Evolutionary conservation across 2,888 invertebrate genomes (phyloP), one percentile per base, ranked within the genome.

Genomic region (Leptopilina drosophilae): DNA sequence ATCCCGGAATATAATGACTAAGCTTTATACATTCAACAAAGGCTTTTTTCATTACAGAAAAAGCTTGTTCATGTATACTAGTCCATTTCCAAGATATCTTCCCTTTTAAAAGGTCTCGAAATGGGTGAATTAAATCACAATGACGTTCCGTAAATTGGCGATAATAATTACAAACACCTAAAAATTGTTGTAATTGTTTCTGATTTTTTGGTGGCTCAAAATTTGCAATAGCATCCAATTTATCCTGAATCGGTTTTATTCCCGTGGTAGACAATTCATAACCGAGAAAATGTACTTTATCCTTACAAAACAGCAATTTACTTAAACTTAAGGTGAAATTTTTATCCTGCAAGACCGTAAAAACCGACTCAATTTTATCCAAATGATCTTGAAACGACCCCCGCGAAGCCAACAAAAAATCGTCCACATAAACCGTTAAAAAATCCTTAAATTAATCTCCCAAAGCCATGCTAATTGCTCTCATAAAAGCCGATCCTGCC

Each of bases 271-370:
- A 66, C 2, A 77, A n/a, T 11, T 66, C 56, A 56, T 77, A 77
- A 11, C 77, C 67, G 9, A 77, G 15, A 59, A 77, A 77, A 5
- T 77, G 66, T 7, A 77, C 65, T 14, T 42, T 56, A n/a, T n/a
- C 66, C 9, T 77, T 56, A n/a, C 65, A 77, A 56, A 77, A 77
- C 2, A 14, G 3, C 0, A 67, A 59, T 66, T 77, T 33, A 59
- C 15, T 46, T 5, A 69, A 69, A 42, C 42, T 69, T 14, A 69
- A 14, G 0, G 77, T 77, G 53, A 53, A 77, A 53, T 65, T 49
- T 1, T 65, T 12, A 12, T 77, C 33, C 20, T 62, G 77, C 5
- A 77, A 8, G 15, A 65, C 46, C 0, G 64, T 7, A 59, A 77
- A 77, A 49, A 77, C 15, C 2, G 15, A 6, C 9, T 77, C 77